phyloP scores from a whole-genome alignment of 2,113 vertebrate genomes.

The Helogale parvula region DNA sequence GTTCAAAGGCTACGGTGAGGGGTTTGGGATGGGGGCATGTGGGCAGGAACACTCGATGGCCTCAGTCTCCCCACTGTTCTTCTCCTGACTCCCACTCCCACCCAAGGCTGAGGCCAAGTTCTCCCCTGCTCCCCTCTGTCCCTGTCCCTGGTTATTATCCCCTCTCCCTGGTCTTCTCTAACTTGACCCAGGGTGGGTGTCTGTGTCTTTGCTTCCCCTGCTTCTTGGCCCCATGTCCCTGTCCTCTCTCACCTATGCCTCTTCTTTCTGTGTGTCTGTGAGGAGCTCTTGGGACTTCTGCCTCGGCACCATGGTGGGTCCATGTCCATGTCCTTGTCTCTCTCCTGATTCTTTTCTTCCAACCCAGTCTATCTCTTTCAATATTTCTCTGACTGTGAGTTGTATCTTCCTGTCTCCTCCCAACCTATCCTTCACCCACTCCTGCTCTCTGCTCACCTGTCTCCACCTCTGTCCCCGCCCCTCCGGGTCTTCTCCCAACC shows the following conservation, averaged over 20 bases:
- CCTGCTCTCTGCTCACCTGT: background rate
- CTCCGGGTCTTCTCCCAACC: too few species aligned
- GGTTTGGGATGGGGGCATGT: rapidly evolving
- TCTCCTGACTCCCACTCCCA: background rate
- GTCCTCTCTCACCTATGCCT: background rate
- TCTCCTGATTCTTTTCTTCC: background rate
- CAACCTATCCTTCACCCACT: rapidly evolving
- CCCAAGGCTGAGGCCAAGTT: background rate
- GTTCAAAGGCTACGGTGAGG: slow-evolving; percentile 75
- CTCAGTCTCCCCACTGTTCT: background rate
- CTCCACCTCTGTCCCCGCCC: rapidly evolving
- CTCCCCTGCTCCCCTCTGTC: background rate
- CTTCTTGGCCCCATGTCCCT: background rate
- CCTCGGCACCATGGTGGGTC: too few species aligned
- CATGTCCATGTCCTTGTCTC: rapidly evolving
- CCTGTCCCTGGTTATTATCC: rapidly evolving
- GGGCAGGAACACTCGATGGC: too few species aligned
- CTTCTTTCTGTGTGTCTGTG: background rate
- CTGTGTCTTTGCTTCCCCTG: background rate
- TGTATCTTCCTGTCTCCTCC: background rate
- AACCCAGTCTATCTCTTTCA: background rate
- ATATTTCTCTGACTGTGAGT: background rate
- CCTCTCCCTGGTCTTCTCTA: background rate
- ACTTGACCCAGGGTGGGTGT: background rate
- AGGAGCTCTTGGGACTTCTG: background rate